Evolutionary conservation across 2,113 vertebrate species (phyloP).

Genomic region (Triplophysa siluroides): DNA sequence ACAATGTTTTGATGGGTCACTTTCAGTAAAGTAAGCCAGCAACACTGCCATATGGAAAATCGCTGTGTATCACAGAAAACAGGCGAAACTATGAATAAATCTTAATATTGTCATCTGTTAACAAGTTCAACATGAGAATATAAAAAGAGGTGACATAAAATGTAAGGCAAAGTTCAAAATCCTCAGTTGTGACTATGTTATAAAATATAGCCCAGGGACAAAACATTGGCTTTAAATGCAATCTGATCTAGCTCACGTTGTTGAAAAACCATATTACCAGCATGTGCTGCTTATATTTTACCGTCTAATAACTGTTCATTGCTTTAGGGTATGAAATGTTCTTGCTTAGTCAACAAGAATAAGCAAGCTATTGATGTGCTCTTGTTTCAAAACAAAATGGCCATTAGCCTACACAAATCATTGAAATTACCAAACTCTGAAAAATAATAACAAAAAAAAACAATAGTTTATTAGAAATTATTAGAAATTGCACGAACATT

Average conservation of each 20-base stretch:
- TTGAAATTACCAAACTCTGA: background rate
- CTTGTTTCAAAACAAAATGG: background rate
- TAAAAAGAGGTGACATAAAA: too few species aligned
- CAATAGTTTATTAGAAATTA: background rate
- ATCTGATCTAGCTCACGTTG: too few species aligned
- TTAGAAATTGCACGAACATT: background rate
- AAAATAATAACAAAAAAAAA: background rate
- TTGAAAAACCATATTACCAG: background rate
- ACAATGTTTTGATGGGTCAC: background rate
- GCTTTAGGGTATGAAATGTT: background rate
- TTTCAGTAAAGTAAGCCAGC: background rate
- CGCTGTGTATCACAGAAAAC: background rate
- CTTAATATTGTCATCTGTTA: too few species aligned
- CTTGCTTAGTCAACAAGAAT: constrained; percentile 10
- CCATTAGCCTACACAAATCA: background rate
- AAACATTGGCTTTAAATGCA: background rate
- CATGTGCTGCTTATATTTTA: background rate
- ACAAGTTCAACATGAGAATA: too few species aligned
- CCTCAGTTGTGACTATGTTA: background rate
- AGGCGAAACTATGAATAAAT: too few species aligned
- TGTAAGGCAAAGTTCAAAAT: too few species aligned
- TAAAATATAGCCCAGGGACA: constrained; percentile 1
- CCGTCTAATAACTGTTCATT: background rate
- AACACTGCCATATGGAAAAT: background rate
- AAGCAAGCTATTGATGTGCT: constrained; percentile 23